Evolutionary conservation across 2,888 invertebrate genomes (phyloP).

Genomic region (Parnassius glacialis): DNA sequence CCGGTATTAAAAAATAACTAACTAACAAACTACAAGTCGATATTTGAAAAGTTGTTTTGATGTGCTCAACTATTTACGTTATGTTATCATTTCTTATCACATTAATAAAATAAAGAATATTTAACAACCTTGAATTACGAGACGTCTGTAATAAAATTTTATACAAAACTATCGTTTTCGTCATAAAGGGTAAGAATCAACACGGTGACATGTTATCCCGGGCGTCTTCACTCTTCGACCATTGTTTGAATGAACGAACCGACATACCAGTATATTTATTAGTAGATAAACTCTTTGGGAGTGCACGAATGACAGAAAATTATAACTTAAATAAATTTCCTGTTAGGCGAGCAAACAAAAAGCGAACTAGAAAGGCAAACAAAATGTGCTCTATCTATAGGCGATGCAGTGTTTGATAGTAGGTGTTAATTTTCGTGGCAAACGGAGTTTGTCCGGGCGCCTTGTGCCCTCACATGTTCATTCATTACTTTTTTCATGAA

Average conservation of each 20-base stretch:
- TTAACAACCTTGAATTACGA: not conserved
- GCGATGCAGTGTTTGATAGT: constrained; percentile 71
- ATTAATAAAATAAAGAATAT: too few species aligned
- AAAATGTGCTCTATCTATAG: constrained; percentile 65
- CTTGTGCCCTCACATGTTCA: constrained; percentile 30
- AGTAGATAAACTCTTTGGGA: constrained; percentile 54
- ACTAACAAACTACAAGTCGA: too few species aligned
- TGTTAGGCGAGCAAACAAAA: constrained; percentile 72
- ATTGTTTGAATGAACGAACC: constrained; percentile 37
- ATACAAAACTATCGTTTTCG: not conserved
- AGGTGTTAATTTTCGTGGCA: constrained; percentile 63
- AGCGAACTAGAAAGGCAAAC: constrained; percentile 66
- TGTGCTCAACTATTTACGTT: too few species aligned
- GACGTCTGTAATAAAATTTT: constrained; percentile 6
- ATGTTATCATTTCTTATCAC: too few species aligned
- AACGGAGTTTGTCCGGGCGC: constrained; percentile 38
- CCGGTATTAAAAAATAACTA: too few species aligned
- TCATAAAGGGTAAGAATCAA: constrained; percentile 50
- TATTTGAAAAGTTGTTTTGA: too few species aligned
- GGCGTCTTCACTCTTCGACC: constrained; percentile 36
- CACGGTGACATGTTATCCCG: constrained; percentile 50
- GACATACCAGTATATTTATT: constrained; percentile 42
- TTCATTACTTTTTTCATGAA: not conserved
- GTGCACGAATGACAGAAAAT: constrained; percentile 73
- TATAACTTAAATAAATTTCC: constrained; percentile 79